These are phyloP conservation scores for Tribolium castaneum DNA, from an alignment of 1,140 invertebrate species.

Conservation along the genomic window DNA sequence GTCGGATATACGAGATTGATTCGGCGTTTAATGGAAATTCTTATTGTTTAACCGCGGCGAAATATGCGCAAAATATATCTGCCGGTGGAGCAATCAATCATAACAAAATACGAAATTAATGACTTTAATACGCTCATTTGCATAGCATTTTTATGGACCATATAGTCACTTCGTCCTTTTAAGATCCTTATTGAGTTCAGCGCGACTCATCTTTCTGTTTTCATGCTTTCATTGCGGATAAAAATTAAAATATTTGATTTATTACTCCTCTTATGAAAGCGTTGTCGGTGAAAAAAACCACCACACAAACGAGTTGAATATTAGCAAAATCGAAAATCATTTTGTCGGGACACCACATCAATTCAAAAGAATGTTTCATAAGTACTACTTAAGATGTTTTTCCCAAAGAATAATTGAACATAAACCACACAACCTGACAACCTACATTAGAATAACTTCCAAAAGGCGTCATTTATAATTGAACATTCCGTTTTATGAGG, in stretches of 20 bases:
- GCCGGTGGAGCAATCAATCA: conserved; percentile 6
- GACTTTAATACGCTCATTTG: conserved; percentile 27
- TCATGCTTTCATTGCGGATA: conserved; percentile 1
- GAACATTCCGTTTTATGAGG: neutral
- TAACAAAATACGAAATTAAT: conserved; percentile 30
- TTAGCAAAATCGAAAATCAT: conserved; percentile 11
- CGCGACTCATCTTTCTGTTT: conserved; percentile 24
- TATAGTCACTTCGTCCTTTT: neutral
- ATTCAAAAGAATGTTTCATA: neutral
- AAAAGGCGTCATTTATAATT: neutral
- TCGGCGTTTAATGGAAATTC: conserved; percentile 6
- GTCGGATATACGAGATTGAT: neutral
- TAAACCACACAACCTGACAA: neutral
- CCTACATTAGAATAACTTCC: neutral
- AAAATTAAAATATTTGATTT: conserved; percentile 35
- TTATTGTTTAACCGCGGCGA: conserved; percentile 24
- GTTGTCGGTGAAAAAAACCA: neutral
- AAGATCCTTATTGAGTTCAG: conserved; percentile 22
- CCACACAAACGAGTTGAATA: neutral
- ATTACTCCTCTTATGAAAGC: conserved; percentile 23
- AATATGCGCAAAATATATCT: conserved; percentile 1
- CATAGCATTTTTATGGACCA: conserved; percentile 18
- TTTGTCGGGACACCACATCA: neutral
- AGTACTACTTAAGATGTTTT: neutral
- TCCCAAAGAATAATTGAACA: neutral